phyloP scores from a whole-genome alignment of 2,888 invertebrate species.

The Agapostemon virescens region DNA sequence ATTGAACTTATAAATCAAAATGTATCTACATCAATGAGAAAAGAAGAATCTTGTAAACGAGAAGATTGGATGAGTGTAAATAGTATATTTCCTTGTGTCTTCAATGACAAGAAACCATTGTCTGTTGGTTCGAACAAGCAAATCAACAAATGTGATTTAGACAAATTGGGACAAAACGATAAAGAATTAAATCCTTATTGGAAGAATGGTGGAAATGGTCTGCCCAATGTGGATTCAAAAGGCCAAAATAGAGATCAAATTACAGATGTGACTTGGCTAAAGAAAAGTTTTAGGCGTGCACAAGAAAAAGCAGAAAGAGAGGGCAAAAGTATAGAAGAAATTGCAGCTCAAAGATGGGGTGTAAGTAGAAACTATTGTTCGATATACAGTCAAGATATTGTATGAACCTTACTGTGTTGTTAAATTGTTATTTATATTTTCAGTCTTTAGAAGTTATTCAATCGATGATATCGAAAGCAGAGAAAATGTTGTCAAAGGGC shows the following conservation, averaged over 20 bases:
- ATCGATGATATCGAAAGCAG: conserved; percentile 81
- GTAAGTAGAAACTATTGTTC: conserved; percentile 73
- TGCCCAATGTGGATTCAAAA: conserved; percentile 83
- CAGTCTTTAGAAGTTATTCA: conserved; percentile 82
- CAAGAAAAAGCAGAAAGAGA: conserved; percentile 82
- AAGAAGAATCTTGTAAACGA: conserved; percentile 76
- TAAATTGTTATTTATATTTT: conserved; percentile 68
- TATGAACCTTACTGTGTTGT: neutral
- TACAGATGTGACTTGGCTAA: conserved; percentile 81
- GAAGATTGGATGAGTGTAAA: conserved; percentile 92
- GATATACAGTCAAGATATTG: neutral
- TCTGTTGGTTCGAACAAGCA: conserved; percentile 81
- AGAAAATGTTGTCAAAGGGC: conserved; percentile 65
- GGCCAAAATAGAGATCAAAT: conserved; percentile 63
- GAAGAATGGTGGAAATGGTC: conserved; percentile 93
- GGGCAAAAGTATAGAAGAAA: conserved; percentile 81
- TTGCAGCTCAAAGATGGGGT: conserved; percentile 84
- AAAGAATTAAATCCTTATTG: conserved; percentile 95
- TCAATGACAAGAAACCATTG: conserved; percentile 79
- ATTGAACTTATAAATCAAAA: conserved; percentile 17
- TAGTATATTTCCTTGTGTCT: conserved; percentile 81
- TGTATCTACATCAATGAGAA: conserved; percentile 57
- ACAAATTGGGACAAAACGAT: conserved; percentile 86
- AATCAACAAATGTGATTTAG: conserved; percentile 83
- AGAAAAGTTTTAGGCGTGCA: conserved; percentile 82